Evolutionary conservation across 2,113 vertebrate species (phyloP).

Genomic region (Mobula birostris): DNA sequence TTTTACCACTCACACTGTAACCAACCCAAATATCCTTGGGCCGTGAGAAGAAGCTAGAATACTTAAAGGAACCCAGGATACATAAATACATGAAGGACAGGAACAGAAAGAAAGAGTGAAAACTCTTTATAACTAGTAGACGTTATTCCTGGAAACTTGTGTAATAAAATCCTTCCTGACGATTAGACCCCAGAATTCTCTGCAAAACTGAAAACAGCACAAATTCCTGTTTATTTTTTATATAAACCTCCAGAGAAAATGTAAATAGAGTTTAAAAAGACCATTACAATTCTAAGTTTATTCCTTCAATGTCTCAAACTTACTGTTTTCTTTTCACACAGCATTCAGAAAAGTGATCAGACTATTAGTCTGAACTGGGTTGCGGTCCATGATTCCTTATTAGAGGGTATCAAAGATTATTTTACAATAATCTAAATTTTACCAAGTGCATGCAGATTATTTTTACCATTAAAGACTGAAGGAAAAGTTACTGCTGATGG

Average conservation of each 20-base stretch:
- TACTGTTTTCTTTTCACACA: background rate
- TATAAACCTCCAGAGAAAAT: background rate
- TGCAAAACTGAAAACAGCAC: no score
- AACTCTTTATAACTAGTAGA: background rate
- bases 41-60: no score
- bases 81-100: no score
- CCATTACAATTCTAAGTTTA: background rate
- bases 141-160: background rate
- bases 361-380: background rate
- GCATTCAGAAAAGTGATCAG: background rate
- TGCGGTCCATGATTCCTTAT: constrained; percentile 21
- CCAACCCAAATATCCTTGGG: no score
- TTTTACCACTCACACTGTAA: no score
- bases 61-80: no score
- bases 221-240: background rate
- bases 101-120: no score
- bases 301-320: background rate
- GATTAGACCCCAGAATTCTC: background rate
- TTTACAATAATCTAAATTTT: background rate
- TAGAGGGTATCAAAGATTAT: constrained; percentile 2
- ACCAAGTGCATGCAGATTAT: constrained; percentile 5
- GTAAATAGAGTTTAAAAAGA: background rate
- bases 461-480: background rate
- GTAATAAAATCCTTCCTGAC: background rate
- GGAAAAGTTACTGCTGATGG: background rate